Percentiles rank a stretch among this genome's conserved stretches.
These are phyloP conservation scores for Bergia sp. DNA, from an alignment of 92 coral and sea anemone genomes.

Conservation along the genomic window DNA sequence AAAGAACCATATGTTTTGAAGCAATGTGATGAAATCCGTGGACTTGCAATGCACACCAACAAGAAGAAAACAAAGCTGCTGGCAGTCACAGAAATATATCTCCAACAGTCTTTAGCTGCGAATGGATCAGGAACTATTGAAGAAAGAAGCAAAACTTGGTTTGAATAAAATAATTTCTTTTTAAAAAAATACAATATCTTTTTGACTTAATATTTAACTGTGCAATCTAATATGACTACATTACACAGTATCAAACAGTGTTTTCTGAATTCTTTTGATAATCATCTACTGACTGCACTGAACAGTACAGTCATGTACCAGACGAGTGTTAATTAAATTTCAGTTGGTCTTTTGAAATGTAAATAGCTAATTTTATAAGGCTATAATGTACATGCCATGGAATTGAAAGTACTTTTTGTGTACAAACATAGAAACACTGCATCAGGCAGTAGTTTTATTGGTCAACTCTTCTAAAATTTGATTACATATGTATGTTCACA, in stretches of 20 bases:
- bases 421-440: too few relatives aligned
- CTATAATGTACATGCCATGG: too few relatives aligned
- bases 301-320: background rate
- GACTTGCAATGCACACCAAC: slow-evolving; percentile 57
- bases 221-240: too few relatives aligned
- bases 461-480: too few relatives aligned
- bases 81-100: slow-evolving; percentile 26
- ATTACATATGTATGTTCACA: too few relatives aligned
- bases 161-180: background rate
- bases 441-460: background rate
- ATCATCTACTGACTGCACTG: background rate
- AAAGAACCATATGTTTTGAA: slow-evolving; percentile 59
- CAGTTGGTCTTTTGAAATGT: background rate
- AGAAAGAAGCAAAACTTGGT: background rate
- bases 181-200: too few relatives aligned
- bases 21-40: slow-evolving; percentile 54
- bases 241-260: too few relatives aligned
- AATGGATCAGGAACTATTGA: slow-evolving; percentile 38
- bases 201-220: too few relatives aligned
- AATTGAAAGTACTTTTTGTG: background rate
- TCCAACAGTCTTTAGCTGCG: slow-evolving; percentile 5
- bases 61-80: slow-evolving; percentile 49
- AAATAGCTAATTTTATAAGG: too few relatives aligned
- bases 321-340: background rate
- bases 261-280: too few relatives aligned